phyloP scores from a whole-genome alignment of 2,888 invertebrate genomes.

The Mesorhabditis sp. region DNA sequence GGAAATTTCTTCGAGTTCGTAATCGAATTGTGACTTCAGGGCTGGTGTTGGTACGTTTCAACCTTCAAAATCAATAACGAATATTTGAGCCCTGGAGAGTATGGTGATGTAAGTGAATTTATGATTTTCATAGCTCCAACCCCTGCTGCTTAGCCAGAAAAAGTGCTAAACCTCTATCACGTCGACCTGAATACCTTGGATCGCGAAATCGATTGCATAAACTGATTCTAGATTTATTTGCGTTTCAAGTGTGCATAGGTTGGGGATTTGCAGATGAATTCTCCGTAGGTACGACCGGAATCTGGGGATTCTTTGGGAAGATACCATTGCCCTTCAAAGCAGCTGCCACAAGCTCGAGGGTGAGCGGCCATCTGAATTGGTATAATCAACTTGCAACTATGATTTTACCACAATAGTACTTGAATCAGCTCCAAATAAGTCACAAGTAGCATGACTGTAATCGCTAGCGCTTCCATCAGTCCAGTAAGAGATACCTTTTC shows the following conservation, averaged over 20 bases:
- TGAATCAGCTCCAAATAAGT: neutral
- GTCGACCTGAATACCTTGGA: neutral
- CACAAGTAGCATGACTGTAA: neutral
- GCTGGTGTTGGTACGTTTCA: too few species aligned
- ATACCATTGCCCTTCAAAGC: neutral
- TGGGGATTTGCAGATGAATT: slow-evolving; percentile 2
- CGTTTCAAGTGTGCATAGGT: neutral
- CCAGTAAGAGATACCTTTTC: neutral
- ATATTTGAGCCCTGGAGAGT: too few species aligned
- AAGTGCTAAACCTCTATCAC: neutral
- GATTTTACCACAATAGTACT: neutral
- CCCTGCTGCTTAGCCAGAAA: neutral
- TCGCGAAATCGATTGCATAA: neutral
- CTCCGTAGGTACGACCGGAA: neutral
- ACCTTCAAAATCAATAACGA: too few species aligned
- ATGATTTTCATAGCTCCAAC: too few species aligned
- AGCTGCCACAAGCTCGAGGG: neutral
- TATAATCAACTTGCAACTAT: neutral
- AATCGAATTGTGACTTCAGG: neutral
- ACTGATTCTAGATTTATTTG: neutral
- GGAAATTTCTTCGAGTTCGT: neutral
- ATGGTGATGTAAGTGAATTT: too few species aligned
- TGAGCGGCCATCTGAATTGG: neutral
- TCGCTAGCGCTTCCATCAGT: neutral
- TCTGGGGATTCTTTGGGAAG: neutral